Evolutionary conservation across 2,888 invertebrate species (phyloP).

Genomic region (Eurytoma adleriae): DNA sequence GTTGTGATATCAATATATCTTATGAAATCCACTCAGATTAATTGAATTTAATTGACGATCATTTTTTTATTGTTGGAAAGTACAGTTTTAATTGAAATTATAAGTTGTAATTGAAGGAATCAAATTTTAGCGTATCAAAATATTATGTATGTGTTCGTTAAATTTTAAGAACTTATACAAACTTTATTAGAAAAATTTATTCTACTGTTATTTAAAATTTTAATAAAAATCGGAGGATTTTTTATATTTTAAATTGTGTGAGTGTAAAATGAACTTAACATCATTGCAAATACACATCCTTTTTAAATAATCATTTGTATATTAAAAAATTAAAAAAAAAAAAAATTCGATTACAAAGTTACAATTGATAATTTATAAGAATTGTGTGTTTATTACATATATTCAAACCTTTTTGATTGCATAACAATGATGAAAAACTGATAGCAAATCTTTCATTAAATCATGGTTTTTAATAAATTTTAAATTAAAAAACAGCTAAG

Average conservation of each 20-base stretch:
- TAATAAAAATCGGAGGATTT: conserved; percentile 42
- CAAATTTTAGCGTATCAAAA: conserved; percentile 25
- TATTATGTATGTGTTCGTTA: conserved; percentile 37
- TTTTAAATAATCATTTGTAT: conserved; percentile 26
- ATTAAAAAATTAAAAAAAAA: conserved; percentile 11
- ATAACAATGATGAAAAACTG: conserved; percentile 33
- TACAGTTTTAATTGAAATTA: conserved; percentile 18
- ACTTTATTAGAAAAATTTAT: too few relatives aligned
- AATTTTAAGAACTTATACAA: conserved; percentile 3
- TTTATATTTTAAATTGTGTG: conserved; percentile 31
- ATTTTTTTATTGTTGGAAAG: conserved; percentile 10
- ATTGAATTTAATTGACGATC: conserved; percentile 20
- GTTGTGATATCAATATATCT: conserved; percentile 49
- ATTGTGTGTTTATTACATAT: conserved; percentile 37
- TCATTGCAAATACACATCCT: conserved; percentile 26
- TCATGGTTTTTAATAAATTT: conserved; percentile 25
- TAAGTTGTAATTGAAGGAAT: conserved; percentile 2
- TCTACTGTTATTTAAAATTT: conserved; percentile 23
- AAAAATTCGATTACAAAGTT: conserved; percentile 25
- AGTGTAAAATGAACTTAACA: conserved; percentile 27
- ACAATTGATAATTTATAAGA: conserved; percentile 36
- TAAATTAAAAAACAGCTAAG: conserved; percentile 5
- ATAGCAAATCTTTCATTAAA: conserved; percentile 7
- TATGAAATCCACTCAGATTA: conserved; percentile 43
- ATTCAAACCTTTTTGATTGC: conserved; percentile 44